Evolutionary conservation across 2,797 vertebrate species (phyloP).

Genomic region (Schizopygopsis malacanthus): DNA sequence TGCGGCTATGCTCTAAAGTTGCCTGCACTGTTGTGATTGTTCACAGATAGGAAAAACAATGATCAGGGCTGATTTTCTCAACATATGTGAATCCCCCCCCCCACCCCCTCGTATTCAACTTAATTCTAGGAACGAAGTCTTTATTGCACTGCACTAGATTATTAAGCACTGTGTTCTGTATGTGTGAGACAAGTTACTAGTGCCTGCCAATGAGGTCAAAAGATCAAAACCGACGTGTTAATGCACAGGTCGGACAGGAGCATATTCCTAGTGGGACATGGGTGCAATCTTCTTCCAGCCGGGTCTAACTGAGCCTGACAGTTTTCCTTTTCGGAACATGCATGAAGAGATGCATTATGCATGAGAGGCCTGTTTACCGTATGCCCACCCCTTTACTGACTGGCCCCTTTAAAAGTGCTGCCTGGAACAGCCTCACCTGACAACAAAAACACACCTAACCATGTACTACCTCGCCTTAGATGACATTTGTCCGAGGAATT

Average conservation of each 20-base stretch:
- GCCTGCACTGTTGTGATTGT: background rate
- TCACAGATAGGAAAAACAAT: background rate
- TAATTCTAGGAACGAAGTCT: constrained; percentile 3
- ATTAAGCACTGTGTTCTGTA: constrained; percentile 33
- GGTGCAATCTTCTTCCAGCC: constrained; percentile 59
- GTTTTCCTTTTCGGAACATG: constrained; percentile 60
- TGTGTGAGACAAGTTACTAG: constrained; percentile 26
- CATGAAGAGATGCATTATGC: constrained; percentile 69
- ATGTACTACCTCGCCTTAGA: background rate
- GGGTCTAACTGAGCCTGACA: constrained; percentile 71
- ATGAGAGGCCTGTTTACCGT: constrained; percentile 67
- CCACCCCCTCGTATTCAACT: background rate
- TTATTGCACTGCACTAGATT: constrained; percentile 31
- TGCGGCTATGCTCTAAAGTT: background rate
- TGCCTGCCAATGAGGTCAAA: constrained; percentile 7
- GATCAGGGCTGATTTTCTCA: background rate
- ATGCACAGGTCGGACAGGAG: constrained; percentile 59
- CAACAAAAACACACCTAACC: constrained; percentile 31
- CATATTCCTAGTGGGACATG: constrained; percentile 49
- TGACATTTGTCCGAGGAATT: background rate
- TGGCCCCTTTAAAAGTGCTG: constrained; percentile 50
- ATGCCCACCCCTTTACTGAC: constrained; percentile 55
- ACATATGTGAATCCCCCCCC: background rate
- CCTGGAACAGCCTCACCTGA: constrained; percentile 41
- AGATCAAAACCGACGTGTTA: constrained; percentile 69